Conservation (phyloP, 1,140 invertebrate species). For the Hyposmocoma kahamanoa region DNA sequence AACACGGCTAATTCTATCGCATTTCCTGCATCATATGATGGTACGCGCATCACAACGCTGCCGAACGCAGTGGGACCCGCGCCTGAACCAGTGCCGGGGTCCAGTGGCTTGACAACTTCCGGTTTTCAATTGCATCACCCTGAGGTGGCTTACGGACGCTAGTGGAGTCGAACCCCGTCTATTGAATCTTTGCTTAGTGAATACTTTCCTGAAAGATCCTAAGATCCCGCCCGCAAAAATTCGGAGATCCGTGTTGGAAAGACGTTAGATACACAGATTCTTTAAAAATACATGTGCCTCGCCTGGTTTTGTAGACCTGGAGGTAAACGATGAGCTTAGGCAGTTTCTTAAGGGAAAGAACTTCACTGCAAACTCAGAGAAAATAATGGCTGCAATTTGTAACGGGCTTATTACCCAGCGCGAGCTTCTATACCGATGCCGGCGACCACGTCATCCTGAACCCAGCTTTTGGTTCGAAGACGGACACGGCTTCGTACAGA, state of each 20-base stretch:
- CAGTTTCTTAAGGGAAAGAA: neutral
- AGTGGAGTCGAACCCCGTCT: neutral
- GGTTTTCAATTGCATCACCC: neutral
- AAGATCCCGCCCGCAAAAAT: neutral
- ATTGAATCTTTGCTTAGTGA: neutral
- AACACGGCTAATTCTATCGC: too few relatives aligned
- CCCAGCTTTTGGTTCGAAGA: neutral
- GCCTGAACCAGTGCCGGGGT: neutral
- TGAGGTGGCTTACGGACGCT: neutral
- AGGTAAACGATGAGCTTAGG: slow-evolving; percentile 1
- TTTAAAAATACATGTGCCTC: neutral
- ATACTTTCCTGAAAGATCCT: neutral
- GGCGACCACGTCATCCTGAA: neutral
- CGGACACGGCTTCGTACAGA: neutral
- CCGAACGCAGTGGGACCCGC: too few relatives aligned
- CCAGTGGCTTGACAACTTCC: neutral
- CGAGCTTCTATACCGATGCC: neutral
- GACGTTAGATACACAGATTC: neutral
- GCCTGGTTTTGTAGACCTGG: neutral
- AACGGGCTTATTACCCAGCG: neutral
- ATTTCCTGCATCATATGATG: too few relatives aligned
- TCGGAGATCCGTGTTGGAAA: neutral
- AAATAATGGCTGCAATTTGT: neutral
- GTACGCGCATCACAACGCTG: too few relatives aligned
- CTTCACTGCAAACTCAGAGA: neutral